A percentile compares a stretch with the other conserved stretches of the same genome.
phyloP scores from a whole-genome alignment of 2,113 vertebrate genomes.

The Irena cyanogastra region DNA sequence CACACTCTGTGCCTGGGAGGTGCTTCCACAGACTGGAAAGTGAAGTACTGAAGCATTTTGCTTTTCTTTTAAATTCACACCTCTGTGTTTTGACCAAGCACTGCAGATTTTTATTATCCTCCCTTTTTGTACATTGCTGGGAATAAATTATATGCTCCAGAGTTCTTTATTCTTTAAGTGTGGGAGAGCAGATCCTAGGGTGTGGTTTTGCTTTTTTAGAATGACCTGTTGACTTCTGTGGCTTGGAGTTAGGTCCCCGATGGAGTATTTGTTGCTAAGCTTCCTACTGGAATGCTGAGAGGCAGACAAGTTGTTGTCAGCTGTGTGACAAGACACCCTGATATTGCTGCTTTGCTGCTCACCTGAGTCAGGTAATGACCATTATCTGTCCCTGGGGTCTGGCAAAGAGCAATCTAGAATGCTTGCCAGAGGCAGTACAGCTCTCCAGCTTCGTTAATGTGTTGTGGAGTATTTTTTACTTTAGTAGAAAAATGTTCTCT shows the following conservation, averaged over 20 bases:
- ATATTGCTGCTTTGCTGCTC: neutral
- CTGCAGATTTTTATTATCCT: neutral
- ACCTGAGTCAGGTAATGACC: neutral
- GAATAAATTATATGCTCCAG: neutral
- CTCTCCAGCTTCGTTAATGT: neutral
- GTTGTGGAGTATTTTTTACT: neutral
- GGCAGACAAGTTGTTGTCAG: neutral
- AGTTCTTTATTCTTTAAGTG: neutral
- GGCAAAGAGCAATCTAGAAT: neutral
- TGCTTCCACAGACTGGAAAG: neutral
- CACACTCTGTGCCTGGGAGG: neutral
- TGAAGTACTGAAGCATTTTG: neutral
- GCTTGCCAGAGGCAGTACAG: neutral
- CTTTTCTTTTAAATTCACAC: neutral
- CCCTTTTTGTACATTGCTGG: neutral
- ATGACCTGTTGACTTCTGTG: neutral
- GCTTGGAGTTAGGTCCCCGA: neutral
- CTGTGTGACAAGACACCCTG: neutral
- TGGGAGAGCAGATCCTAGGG: neutral
- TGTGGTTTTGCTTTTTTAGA: neutral
- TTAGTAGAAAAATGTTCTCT: rapidly evolving
- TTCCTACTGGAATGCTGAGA: neutral
- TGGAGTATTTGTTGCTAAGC: neutral
- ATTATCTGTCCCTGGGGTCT: neutral
- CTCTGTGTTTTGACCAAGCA: neutral